Evolutionary conservation across 2,888 invertebrate genomes (phyloP), one percentile per base, ranked within the genome.

Genomic region (Volucella inanis): DNA sequence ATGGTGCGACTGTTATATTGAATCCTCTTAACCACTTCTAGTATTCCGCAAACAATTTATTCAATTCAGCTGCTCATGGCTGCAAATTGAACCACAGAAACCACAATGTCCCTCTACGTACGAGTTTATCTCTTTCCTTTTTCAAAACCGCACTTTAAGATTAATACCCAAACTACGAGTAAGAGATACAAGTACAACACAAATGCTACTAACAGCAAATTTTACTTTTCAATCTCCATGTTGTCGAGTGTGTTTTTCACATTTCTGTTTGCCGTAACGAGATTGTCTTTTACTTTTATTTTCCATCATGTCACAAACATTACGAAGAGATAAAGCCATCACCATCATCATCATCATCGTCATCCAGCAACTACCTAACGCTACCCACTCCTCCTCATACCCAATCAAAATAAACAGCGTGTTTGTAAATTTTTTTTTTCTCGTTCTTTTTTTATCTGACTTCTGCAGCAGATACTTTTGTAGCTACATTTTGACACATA

Each of bases 221-320:
- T 77, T 77, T 57, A 68, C 71, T 76, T 85, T 80, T 85, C 84
- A 84, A 84, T 84, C 76, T 80, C 50, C 50, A 41, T 22, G 9
- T 22, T 22, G 15, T 3, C 18, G 54, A 10, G 18, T 15, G 3
- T 54, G 54, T 9, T 8, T 12, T 10, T 31, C 31, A 31, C 31
- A 72, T n/a, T 31, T 31, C 31, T 31, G 41, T 65, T 47, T 54
- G 49, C 54, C 22, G 52, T 15, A 47, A 55, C 38, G 41, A 59
- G 61, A 80, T 76, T 76, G 84, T 71, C 76, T 76, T 71, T 84
- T 59, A 71, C 71, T 80, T 80, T 76, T 71, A 75, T 67, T 70
- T 75, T 65, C 65, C 61, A 67, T 54, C 59, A 79, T 70, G 80
- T 75, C 84, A 84, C n/a, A 71, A 70, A 57, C 72, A 77, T 72